A percentile compares a stretch with the other conserved stretches of the same genome.
phyloP scores from a whole-genome alignment of 1,140 invertebrate genomes.

The Heliconius hermathena region DNA sequence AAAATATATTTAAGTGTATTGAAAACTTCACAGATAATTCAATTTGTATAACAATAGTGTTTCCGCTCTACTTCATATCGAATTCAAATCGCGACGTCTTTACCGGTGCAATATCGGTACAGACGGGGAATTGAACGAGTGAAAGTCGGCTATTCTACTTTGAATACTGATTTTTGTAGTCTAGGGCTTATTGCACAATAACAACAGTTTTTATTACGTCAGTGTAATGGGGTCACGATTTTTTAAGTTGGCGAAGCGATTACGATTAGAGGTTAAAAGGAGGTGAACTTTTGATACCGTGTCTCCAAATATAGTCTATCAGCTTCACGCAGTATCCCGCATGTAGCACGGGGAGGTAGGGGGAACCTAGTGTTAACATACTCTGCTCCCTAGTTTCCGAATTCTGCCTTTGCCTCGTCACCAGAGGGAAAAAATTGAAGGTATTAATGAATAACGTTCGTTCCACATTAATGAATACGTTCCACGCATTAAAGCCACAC shows the following conservation, averaged over 20 bases:
- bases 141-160: slow-evolving; percentile 54
- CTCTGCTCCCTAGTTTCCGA: too few species aligned
- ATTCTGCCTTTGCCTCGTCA: too few species aligned
- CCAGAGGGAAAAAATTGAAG: too few species aligned
- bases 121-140: slow-evolving; percentile 56
- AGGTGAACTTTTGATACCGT: neutral
- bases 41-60: slow-evolving; percentile 40
- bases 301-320: too few species aligned
- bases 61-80: slow-evolving; percentile 59
- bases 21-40: slow-evolving; percentile 40
- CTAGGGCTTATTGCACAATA: slow-evolving; percentile 42
- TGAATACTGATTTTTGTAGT: slow-evolving; percentile 51
- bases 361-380: too few species aligned
- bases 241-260: neutral
- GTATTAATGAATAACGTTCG: too few species aligned
- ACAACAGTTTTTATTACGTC: slow-evolving; percentile 33
- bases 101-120: slow-evolving; percentile 47
- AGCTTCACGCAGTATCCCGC: too few species aligned
- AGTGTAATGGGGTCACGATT: slow-evolving; percentile 25
- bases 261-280: neutral
- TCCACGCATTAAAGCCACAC: too few species aligned
- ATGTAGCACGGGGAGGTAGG: too few species aligned
- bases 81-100: slow-evolving; percentile 52
- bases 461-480: too few species aligned
- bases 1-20: neutral